Evolutionary conservation across 2,113 vertebrate species (phyloP).

Genomic region (Leucopsar rothschildi): DNA sequence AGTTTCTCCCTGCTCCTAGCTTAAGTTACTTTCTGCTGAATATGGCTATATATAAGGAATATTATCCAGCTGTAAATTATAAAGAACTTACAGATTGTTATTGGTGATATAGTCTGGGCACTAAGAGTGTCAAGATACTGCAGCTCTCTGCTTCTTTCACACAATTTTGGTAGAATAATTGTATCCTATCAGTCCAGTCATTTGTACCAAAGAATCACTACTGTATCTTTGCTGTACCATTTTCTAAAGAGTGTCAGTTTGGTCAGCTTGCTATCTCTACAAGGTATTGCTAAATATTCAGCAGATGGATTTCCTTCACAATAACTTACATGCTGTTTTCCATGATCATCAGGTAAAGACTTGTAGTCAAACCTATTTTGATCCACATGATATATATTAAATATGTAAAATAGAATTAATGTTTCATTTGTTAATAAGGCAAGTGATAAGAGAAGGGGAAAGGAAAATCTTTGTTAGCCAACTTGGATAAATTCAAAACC

Average conservation of each 20-base stretch:
- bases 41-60: background rate
- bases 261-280: background rate
- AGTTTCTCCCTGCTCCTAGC: background rate
- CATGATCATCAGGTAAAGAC: background rate
- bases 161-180: background rate
- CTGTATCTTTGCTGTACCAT: background rate
- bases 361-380: background rate
- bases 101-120: background rate
- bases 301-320: background rate
- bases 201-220: background rate
- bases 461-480: background rate
- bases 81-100: background rate
- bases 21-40: background rate
- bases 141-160: background rate
- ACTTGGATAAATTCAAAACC: background rate
- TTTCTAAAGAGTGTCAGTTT: constrained; percentile 10
- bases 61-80: background rate
- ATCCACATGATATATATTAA: background rate
- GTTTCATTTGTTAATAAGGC: background rate
- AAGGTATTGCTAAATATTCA: background rate
- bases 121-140: background rate
- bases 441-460: background rate
- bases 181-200: background rate
- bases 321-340: background rate
- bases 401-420: background rate